Percentiles rank a stretch among this genome's conserved stretches.
These are phyloP conservation scores for Diogma glabrata DNA, from an alignment of 2,888 invertebrate genomes.

Conservation along the genomic window DNA sequence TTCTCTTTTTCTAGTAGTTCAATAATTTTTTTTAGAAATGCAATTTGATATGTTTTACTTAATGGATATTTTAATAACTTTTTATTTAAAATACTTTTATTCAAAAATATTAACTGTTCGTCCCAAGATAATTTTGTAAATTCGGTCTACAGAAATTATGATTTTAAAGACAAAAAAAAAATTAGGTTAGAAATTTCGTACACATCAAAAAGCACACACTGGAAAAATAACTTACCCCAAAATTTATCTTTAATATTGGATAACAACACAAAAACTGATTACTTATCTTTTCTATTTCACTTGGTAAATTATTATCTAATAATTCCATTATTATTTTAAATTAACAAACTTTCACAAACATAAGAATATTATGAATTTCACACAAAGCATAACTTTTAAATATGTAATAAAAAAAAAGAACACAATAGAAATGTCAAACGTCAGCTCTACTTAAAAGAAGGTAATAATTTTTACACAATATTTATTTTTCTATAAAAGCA, in stretches of 20 bases:
- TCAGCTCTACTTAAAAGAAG: no score
- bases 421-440: no score
- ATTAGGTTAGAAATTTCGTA: background rate
- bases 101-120: slow-evolving; percentile 46
- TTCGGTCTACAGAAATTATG: slow-evolving; percentile 5
- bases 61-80: slow-evolving; percentile 48
- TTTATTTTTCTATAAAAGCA: no score
- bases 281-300: slow-evolving; percentile 8
- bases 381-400: no score
- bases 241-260: slow-evolving; percentile 27
- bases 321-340: no score
- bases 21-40: slow-evolving; percentile 54
- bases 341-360: no score
- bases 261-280: slow-evolving; percentile 29
- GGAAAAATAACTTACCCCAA: slow-evolving; percentile 5
- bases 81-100: slow-evolving; percentile 43
- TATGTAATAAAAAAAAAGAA: no score
- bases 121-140: slow-evolving; percentile 30
- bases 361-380: no score
- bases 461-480: no score
- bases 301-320: no score
- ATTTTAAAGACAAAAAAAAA: background rate
- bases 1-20: slow-evolving; percentile 40
- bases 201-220: background rate
- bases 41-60: slow-evolving; percentile 46